Conservation (phyloP, 2,888 invertebrate genomes). For the Chesias legatella region DNA sequence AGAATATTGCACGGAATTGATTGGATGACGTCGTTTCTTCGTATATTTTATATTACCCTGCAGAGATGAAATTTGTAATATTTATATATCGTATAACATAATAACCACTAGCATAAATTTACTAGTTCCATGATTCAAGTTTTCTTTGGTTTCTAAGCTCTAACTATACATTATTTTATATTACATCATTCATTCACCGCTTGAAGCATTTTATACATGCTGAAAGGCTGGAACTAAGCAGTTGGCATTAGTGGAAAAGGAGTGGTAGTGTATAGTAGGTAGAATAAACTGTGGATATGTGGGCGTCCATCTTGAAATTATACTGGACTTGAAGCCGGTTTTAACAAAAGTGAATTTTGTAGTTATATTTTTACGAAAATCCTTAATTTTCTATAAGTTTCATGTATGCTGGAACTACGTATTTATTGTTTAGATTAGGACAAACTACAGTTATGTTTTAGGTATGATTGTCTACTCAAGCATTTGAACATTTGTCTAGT, state of each 20-base stretch:
- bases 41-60: too few species aligned
- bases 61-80: too few species aligned
- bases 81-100: too few species aligned
- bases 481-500: slow-evolving; percentile 79
- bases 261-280: slow-evolving; percentile 26
- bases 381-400: slow-evolving; percentile 72
- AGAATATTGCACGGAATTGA: too few species aligned
- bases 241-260: slow-evolving; percentile 30
- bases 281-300: slow-evolving; percentile 50
- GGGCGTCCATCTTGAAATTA: slow-evolving; percentile 90
- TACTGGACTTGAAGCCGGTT: slow-evolving; percentile 87
- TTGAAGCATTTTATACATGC: slow-evolving; percentile 1
- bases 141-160: too few species aligned
- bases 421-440: slow-evolving; percentile 77
- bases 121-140: too few species aligned
- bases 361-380: slow-evolving; percentile 67
- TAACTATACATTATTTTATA: neutral
- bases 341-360: slow-evolving; percentile 78
- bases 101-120: too few species aligned
- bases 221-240: slow-evolving; percentile 12
- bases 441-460: slow-evolving; percentile 86
- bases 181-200: slow-evolving; percentile 16
- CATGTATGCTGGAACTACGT: slow-evolving; percentile 65
- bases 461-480: slow-evolving; percentile 81
- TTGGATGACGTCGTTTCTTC: too few species aligned